Evolutionary conservation across 1,140 invertebrate species (phyloP), one percentile per base, ranked within the genome.

Genomic region (Diachasma alloeum): DNA sequence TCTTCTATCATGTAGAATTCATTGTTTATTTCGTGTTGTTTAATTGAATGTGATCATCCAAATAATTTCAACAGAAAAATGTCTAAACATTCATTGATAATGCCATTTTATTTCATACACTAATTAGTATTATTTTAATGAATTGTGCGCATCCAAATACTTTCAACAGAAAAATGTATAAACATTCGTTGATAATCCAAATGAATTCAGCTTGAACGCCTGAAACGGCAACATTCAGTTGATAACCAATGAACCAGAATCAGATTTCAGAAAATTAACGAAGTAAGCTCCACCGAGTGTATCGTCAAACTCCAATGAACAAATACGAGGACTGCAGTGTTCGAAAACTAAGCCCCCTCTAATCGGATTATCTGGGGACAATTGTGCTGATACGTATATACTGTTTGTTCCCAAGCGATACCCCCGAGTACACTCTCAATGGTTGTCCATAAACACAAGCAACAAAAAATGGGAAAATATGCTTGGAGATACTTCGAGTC

Each of bases 341-440:
- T 68, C 37, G 66, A 39, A 69, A 75, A 75, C 66, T 75, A 75
- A 75, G 68, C 59, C 59, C 13, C 68, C 36, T 9, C 44, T 75
- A 75, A 75, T 67, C 74, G 66, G 74, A 75, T 75, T 75, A 70
- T 48, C 53, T 19, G 44, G 42, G 73, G 37, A 70, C 74, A 75
- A 75, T 75, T 67, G 67, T 26, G 26, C 66, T 70, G 68, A 70
- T 75, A 70, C 67, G 63, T 69, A 70, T 70, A 75, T 75, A 26
- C 10, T 48, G 74, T 44, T 75, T 69, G 66, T 75, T 69, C 22
- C 22, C 42, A 44, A 56, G 44, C 44, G 74, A 75, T 75, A 70
- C 56, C 48, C 17, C 53, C 31, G 74, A 70, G 26, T 17, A n/a
- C 11, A 48, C 44, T 31, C 37, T 13, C 44, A 69, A 70, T 70